Evolutionary conservation across 2,113 vertebrate species (phyloP).

Genomic region (Xenus cinereus): DNA sequence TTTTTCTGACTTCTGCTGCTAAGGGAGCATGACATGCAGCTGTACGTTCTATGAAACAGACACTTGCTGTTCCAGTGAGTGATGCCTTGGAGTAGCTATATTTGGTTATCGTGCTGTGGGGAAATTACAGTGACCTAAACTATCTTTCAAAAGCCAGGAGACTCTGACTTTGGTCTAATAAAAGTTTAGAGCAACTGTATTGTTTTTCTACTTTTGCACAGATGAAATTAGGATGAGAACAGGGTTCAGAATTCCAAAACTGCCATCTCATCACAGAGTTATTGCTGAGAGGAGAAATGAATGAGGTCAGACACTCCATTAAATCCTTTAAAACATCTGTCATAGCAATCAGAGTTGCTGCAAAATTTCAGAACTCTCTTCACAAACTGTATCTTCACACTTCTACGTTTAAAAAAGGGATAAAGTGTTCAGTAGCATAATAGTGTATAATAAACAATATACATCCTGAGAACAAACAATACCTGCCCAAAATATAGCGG

Average conservation of each 20-base stretch:
- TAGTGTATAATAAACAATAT: background rate
- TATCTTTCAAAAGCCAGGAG: background rate
- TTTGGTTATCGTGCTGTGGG: background rate
- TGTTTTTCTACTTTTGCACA: background rate
- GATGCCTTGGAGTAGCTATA: background rate
- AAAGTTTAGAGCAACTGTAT: background rate
- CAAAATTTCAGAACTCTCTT: background rate
- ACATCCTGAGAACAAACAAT: background rate
- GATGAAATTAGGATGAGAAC: background rate
- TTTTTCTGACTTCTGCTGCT: slow-evolving; percentile 21
- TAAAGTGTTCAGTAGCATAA: background rate
- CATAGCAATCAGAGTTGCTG: background rate
- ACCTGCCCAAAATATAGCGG: background rate
- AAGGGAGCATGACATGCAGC: background rate
- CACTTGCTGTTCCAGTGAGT: background rate
- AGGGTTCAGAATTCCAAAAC: background rate
- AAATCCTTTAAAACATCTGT: background rate
- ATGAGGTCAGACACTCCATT: background rate
- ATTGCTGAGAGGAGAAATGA: background rate
- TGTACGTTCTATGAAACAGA: background rate
- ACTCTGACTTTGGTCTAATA: background rate
- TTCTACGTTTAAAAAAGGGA: background rate
- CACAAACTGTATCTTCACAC: background rate
- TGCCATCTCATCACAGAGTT: background rate
- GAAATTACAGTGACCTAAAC: background rate